Base-by-base conservation (phyloP, 2,888 invertebrate species). In the Calameuta filiformis region DNA sequence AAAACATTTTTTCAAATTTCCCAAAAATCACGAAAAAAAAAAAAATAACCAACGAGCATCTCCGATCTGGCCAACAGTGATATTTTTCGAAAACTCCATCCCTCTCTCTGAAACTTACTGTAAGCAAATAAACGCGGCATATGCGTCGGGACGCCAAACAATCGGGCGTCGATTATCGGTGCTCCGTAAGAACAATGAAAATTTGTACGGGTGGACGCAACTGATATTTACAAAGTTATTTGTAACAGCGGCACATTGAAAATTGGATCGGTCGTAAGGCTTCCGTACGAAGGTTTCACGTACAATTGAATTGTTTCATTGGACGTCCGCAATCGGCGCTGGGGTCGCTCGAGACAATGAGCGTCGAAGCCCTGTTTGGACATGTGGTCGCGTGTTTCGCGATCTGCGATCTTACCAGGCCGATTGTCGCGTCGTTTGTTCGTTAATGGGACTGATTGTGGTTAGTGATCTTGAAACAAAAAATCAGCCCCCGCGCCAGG, bases 401-500 rank as follows among this genome's bases (percentile, higher is more conserved):
- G 56, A 79, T 69, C 68, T 75, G 75, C 69, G 77, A 35, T 75
- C 56, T 40, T 35, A 31, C 35, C 69, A 82, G 84, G 79, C 80
- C 86, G 87, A 89, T 89, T 88, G 89, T 88, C 87, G 89, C 88
- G 84, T 87, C 88, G 88, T 89, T 90, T 90, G 90, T 91, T 88
- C 86, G 87, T 82, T 90, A 91, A 91, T 90, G 89, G 89, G 89
- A 40, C 87, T 91, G 90, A 90, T 91, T 91, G 90, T 88, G 88
- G 85, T 86, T 85, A 85, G 85, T 82, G 86, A 87, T 86, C 88
- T 90, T 88, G 90, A 91, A 91, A 91, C 90, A 91, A 91, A 90
- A 91, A 90, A 89, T 87, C 85, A 82, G 11, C 35, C 35, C 35
- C 35, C 35, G 9, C 35, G 1, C 15, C 40, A 40, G 15, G 40